Percentiles rank a stretch among this genome's conserved stretches.
Conservation (phyloP, 2,113 vertebrate species). For the Mugil cephalus region DNA sequence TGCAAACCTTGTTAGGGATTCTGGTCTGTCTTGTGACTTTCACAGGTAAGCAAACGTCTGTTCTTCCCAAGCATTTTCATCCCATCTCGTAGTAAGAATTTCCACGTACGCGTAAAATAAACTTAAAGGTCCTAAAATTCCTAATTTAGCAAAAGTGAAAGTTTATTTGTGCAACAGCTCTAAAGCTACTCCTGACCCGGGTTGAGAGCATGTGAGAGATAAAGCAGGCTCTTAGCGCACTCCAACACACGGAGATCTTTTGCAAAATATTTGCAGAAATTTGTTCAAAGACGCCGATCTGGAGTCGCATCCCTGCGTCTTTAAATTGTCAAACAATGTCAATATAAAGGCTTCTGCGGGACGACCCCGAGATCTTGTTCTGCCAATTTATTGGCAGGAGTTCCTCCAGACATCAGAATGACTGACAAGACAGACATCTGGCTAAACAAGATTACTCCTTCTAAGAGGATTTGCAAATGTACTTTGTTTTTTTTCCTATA, state of each 20-base stretch:
- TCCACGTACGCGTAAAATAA: not conserved
- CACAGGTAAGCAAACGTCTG: slow-evolving; percentile 83
- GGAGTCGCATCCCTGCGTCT: not conserved
- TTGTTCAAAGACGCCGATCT: not conserved
- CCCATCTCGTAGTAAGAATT: not conserved
- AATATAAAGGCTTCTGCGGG: not conserved
- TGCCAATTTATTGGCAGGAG: slow-evolving; percentile 13
- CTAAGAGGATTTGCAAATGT: not conserved
- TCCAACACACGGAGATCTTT: not conserved
- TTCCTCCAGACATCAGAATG: slow-evolving; percentile 2
- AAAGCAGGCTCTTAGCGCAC: not conserved
- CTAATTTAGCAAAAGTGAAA: too few species aligned
- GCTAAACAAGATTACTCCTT: not conserved
- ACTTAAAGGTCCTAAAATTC: not conserved
- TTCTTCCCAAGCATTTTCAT: not conserved
- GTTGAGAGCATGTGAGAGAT: not conserved
- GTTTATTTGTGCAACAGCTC: not conserved
- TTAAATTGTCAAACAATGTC: not conserved
- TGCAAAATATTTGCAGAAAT: slow-evolving; percentile 1
- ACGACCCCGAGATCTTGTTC: not conserved
- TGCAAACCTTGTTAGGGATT: slow-evolving; percentile 85
- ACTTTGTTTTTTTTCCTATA: slow-evolving; percentile 18
- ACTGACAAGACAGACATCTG: slow-evolving; percentile 17
- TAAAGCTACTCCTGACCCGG: not conserved
- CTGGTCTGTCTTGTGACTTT: slow-evolving; percentile 85